phyloP scores from a whole-genome alignment of 2,888 invertebrate genomes.

The Arctia plantaginis region DNA sequence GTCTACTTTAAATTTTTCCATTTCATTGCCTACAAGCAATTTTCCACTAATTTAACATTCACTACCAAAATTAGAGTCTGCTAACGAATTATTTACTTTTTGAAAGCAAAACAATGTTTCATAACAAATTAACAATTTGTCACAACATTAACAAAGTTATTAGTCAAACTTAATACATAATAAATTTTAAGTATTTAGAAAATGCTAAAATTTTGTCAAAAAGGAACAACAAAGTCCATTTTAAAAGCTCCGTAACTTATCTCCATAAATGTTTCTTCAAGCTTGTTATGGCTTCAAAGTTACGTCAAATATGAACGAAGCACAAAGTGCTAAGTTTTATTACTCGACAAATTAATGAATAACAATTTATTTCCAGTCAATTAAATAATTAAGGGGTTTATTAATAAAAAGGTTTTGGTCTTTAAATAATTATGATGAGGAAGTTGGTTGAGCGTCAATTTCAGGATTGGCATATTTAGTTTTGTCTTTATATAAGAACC shows the following conservation, averaged over 20 bases:
- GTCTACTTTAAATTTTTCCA: too few relatives aligned
- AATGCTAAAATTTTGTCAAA: slow-evolving; percentile 9
- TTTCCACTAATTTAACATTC: too few relatives aligned
- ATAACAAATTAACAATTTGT: too few relatives aligned
- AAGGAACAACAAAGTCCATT: slow-evolving; percentile 22
- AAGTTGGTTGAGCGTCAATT: background rate
- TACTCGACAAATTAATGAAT: slow-evolving; percentile 48
- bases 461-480: background rate
- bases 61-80: too few relatives aligned
- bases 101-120: background rate
- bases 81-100: background rate
- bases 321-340: slow-evolving; percentile 39
- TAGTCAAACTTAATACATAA: background rate
- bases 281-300: slow-evolving; percentile 35
- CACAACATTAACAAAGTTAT: too few relatives aligned
- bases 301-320: slow-evolving; percentile 29
- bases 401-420: slow-evolving; percentile 35
- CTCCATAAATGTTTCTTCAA: slow-evolving; percentile 26
- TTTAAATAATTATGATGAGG: slow-evolving; percentile 8
- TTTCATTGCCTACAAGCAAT: too few relatives aligned
- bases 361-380: slow-evolving; percentile 51
- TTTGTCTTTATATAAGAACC: background rate
- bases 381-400: slow-evolving; percentile 33
- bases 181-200: background rate
- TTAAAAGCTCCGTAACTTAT: slow-evolving; percentile 28